A percentile compares a stretch with the other conserved stretches of the same genome.
These are phyloP conservation scores for Tarsius wallacei DNA, from an alignment of 2,797 vertebrate genomes.

Conservation along the genomic window DNA sequence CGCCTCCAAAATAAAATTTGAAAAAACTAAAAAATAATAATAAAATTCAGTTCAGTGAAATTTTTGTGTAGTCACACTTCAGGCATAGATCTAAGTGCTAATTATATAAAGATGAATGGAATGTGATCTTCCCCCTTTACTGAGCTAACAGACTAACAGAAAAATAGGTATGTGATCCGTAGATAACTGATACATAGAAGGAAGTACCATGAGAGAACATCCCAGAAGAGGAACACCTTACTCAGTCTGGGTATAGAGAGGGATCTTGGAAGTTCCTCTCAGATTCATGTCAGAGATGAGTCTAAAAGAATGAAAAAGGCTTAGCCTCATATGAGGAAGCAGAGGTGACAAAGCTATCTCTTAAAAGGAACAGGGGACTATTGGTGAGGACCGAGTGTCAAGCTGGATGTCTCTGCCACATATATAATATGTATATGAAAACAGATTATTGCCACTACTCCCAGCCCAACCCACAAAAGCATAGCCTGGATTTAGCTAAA, in stretches of 20 bases:
- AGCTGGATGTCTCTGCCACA: background rate
- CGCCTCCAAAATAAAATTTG: no score
- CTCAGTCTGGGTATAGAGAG: background rate
- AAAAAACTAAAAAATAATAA: background rate
- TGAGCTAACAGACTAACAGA: background rate
- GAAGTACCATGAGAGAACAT: background rate
- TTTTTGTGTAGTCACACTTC: background rate
- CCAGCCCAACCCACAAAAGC: background rate
- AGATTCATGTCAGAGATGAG: background rate
- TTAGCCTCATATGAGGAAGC: background rate
- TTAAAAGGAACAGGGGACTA: background rate
- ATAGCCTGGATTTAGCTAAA: background rate
- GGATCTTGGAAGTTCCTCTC: background rate
- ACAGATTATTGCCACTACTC: background rate
- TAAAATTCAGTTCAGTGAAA: background rate
- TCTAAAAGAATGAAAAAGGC: background rate
- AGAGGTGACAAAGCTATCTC: background rate
- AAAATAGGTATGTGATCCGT: background rate
- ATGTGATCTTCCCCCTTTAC: background rate
- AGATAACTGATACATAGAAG: background rate
- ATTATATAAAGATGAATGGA: background rate
- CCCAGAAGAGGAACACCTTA: background rate
- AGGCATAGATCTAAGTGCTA: background rate
- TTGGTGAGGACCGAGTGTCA: background rate
- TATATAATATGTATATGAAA: background rate